Evolutionary conservation across 2,888 invertebrate genomes (phyloP).

Genomic region (Cerceris rybyensis): DNA sequence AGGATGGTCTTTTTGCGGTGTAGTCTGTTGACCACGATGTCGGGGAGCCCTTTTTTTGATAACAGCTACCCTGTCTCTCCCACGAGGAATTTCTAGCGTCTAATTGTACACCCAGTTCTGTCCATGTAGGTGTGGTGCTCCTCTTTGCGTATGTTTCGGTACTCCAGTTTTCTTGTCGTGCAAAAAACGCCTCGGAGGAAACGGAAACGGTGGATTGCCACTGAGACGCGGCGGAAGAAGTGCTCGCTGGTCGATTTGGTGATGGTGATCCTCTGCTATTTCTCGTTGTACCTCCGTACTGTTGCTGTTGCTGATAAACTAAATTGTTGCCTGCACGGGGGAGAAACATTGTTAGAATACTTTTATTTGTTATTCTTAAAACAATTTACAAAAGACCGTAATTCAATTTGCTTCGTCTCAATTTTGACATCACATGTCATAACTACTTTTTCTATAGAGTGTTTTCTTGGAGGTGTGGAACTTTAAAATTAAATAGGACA

Average conservation of each 20-base stretch:
- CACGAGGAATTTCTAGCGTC: conserved; percentile 72
- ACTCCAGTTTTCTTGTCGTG: conserved; percentile 70
- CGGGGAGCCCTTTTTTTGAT: conserved; percentile 74
- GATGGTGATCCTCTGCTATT: conserved; percentile 71
- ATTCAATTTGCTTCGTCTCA: too few species aligned
- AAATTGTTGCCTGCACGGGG: conserved; percentile 43
- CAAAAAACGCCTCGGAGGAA: conserved; percentile 54
- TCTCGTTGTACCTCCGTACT: conserved; percentile 58
- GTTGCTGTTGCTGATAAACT: conserved; percentile 64
- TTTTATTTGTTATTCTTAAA: too few species aligned
- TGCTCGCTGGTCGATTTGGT: conserved; percentile 72
- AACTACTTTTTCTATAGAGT: too few species aligned
- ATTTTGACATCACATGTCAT: too few species aligned
- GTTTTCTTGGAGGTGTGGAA: too few species aligned
- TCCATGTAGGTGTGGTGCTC: conserved; percentile 76
- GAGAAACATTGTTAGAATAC: background rate
- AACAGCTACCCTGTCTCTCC: conserved; percentile 72
- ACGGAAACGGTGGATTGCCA: conserved; percentile 66
- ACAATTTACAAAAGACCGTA: too few species aligned
- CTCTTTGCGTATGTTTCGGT: conserved; percentile 68
- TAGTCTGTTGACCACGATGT: conserved; percentile 75
- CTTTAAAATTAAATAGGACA: too few species aligned
- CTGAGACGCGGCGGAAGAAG: conserved; percentile 71
- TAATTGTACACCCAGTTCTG: conserved; percentile 73
- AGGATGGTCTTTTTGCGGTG: conserved; percentile 68